These are phyloP conservation scores for Paraplagusia blochii DNA, from an alignment of 2,113 vertebrate genomes.

Conservation along the genomic window DNA sequence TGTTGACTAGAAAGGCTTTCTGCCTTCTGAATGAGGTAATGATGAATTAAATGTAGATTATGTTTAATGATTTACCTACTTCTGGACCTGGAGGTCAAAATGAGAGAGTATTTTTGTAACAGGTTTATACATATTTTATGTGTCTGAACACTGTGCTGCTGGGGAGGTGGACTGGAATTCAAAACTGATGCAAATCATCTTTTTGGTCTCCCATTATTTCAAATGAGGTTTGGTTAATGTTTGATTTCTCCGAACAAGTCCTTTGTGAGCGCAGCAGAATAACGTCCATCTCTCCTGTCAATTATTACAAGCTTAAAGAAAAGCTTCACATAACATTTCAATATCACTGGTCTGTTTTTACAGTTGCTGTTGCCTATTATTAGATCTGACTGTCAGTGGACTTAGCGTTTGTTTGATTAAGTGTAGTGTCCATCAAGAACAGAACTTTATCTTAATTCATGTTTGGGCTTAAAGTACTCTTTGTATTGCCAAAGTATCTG, in stretches of 20 bases:
- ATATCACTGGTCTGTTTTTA: background rate
- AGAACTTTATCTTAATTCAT: no score
- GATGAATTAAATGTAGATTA: background rate
- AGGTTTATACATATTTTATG: conserved; percentile 23
- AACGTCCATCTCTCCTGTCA: conserved; percentile 33
- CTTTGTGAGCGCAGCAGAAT: conserved; percentile 14
- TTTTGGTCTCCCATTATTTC: conserved; percentile 37
- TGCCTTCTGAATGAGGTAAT: background rate
- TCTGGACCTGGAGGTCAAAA: conserved; percentile 15
- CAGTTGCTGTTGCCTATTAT: background rate
- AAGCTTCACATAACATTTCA: conserved; percentile 5
- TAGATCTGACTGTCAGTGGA: background rate
- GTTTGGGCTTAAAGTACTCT: no score
- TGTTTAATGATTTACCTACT: background rate
- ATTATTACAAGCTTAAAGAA: conserved; percentile 62
- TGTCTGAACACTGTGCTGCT: background rate
- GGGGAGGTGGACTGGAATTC: conserved; percentile 3
- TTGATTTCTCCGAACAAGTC: conserved; percentile 45
- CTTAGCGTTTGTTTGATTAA: background rate
- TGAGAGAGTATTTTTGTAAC: background rate
- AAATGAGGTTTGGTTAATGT: conserved; percentile 59
- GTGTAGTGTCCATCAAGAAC: no score
- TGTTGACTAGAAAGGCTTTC: background rate
- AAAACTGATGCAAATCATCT: conserved; percentile 33
- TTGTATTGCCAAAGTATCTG: no score